Percentiles rank a stretch among this genome's conserved stretches.
phyloP scores from a whole-genome alignment of 2,888 invertebrate species.

The Melipona beecheii region DNA sequence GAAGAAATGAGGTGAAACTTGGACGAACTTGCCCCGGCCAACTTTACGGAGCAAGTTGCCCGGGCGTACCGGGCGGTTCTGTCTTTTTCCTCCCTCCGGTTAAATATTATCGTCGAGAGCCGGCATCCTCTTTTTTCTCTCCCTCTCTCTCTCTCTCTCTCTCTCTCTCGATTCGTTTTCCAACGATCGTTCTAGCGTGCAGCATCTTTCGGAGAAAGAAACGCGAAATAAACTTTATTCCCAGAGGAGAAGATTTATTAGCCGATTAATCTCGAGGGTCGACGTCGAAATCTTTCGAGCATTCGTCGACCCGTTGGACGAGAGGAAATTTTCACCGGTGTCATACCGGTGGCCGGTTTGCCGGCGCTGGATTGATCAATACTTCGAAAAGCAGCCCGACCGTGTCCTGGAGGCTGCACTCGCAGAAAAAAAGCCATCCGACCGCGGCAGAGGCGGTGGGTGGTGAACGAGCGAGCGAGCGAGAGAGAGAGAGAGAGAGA shows the following conservation, averaged over 20 bases:
- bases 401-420: slow-evolving; percentile 45
- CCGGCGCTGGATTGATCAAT: slow-evolving; percentile 60
- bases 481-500: slow-evolving; percentile 9
- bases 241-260: background rate
- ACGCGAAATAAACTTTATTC: background rate
- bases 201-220: background rate
- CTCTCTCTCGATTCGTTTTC: background rate
- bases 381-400: slow-evolving; percentile 49
- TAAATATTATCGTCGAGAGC: slow-evolving; percentile 26
- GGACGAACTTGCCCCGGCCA: slow-evolving; percentile 5
- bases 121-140: background rate
- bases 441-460: slow-evolving; percentile 9
- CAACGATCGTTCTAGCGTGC: background rate
- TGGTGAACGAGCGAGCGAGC: background rate
- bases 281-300: background rate
- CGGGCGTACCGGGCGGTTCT: background rate
- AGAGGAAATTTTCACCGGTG: slow-evolving; percentile 29
- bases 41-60: slow-evolving; percentile 16
- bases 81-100: background rate
- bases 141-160: background rate
- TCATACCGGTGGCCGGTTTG: slow-evolving; percentile 13
- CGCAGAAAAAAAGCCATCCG: slow-evolving; percentile 31
- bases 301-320: background rate
- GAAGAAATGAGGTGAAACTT: slow-evolving; percentile 40
- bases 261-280: slow-evolving; percentile 1